Conservation (phyloP, 2,113 vertebrate species). For the Falcunculus frontatus region DNA sequence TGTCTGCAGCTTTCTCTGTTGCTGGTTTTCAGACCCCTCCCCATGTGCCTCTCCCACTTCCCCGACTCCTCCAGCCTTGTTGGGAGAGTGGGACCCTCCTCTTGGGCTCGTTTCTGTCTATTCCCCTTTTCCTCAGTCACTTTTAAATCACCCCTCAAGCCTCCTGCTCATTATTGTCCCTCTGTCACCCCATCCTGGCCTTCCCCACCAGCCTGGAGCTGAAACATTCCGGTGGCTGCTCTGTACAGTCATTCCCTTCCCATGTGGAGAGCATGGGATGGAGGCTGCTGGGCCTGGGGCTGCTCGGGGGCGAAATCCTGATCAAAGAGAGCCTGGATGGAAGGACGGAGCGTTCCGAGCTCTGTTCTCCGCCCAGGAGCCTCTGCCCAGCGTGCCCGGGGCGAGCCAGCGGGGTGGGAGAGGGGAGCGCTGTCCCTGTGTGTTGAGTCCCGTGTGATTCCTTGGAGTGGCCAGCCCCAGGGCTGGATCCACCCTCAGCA, state of each 20-base stretch:
- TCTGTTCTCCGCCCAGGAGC: neutral
- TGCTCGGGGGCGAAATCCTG: neutral
- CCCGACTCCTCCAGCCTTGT: rapidly evolving
- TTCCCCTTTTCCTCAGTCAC: neutral
- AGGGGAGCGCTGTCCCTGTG: neutral
- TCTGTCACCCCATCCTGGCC: neutral
- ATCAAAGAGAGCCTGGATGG: neutral
- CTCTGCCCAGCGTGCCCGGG: neutral
- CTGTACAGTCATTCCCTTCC: rapidly evolving
- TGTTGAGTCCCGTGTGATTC: neutral
- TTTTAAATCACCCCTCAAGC: neutral
- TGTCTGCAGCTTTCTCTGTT: neutral
- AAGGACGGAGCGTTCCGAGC: neutral
- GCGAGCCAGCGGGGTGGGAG: neutral
- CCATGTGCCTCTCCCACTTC: neutral
- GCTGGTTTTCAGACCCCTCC: neutral
- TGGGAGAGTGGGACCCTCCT: neutral
- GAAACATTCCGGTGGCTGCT: rapidly evolving
- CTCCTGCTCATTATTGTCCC: neutral
- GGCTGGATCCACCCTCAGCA: constrained; percentile 11
- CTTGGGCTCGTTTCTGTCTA: neutral
- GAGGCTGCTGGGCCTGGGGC: neutral
- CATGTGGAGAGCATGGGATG: rapidly evolving
- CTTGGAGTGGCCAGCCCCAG: neutral
- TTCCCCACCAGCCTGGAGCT: neutral